Conservation (phyloP, 2,113 vertebrate genomes). For the Copsychus sechellarum region DNA sequence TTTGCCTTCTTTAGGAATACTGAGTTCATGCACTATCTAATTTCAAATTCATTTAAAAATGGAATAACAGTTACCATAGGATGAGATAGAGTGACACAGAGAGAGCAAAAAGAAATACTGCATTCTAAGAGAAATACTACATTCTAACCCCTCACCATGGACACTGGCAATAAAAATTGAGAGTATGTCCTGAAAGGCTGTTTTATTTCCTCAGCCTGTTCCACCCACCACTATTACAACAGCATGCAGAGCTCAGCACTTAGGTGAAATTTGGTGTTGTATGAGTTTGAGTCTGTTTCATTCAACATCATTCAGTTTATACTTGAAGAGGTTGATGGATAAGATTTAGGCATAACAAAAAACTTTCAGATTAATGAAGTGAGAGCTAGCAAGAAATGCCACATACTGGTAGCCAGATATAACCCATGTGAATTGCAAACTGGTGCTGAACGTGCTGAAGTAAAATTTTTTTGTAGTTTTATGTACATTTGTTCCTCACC, state of each 20-base stretch:
- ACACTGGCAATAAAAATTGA: neutral
- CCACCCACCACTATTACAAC: fast-evolving
- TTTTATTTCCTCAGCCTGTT: neutral
- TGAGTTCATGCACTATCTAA: neutral
- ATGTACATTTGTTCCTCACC: neutral
- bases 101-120: neutral
- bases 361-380: neutral
- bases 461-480: neutral
- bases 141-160: neutral
- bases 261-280: neutral
- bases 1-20: neutral
- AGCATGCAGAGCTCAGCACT: neutral
- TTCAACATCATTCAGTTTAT: neutral
- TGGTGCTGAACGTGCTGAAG: neutral
- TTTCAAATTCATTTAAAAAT: neutral
- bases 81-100: neutral
- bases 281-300: neutral
- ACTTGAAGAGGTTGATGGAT: neutral
- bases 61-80: neutral
- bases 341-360: neutral
- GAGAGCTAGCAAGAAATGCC: neutral
- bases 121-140: neutral
- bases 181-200: neutral
- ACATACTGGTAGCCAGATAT: neutral
- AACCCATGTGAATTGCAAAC: neutral